Evolutionary conservation across 2,888 invertebrate genomes (phyloP), one percentile per base, ranked within the genome.

Genomic region (Tachina fera): DNA sequence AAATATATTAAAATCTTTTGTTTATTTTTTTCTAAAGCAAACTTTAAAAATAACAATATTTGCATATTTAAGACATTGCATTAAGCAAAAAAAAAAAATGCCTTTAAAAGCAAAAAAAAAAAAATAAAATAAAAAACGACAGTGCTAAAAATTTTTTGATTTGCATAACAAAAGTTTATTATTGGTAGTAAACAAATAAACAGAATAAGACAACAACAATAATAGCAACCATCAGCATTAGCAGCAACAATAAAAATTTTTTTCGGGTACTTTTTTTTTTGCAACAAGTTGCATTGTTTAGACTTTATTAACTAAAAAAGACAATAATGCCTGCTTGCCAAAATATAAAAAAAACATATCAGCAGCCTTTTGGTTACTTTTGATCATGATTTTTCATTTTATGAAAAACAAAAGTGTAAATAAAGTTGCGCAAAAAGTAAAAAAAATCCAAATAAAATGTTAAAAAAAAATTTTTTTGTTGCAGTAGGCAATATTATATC

Each of bases 341-440:
- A 70, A 41, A 83, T 61, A 49, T 49, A 76, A 63, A 47, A 83
- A 72, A 47, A 60, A 60, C 45, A 75, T 60, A 75, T 70, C 65
- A 81, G 74, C 65, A 56, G 56, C 63, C 31, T 72, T 72, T 47
- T 60, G 16, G 72, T 72, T 22, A 22, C 22, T 74, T 80, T 76
- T 83, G 77, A 78, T 83, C 83, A 83, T 83, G 83, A 83, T 72
- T 72, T 83, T 78, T 72, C 49, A 65, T 68, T 76, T 77, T 65
- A 79, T 83, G 82, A 87, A 79, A 84, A 84, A 82, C 82, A 87
- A 88, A 87, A 86, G 87, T 87, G 87, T 87, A 87, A 88, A 88
- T 87, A 88, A 85, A 86, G 87, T 87, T 88, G 86, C 87, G 88
- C 87, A 87, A 87, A 53, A 72, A 49, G 11, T 3, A 22, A 19